A percentile compares a stretch with the other conserved stretches of the same genome.
phyloP scores from a whole-genome alignment of 2,113 vertebrate genomes.

The Xiphophorus maculatus region DNA sequence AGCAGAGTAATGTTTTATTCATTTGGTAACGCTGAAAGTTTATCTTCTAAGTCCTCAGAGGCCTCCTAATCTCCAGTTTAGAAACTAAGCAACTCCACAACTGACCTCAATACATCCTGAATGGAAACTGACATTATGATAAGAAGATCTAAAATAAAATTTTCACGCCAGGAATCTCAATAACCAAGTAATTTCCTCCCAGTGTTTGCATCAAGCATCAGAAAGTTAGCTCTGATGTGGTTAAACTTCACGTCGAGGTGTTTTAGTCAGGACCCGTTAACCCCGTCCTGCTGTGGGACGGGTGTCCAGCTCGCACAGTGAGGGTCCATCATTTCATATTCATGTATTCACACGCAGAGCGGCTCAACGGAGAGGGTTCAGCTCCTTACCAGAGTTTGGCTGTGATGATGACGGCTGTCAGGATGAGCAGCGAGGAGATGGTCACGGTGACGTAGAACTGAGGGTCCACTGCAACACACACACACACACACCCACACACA shows the following conservation, averaged over 20 bases:
- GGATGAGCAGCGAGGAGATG: constrained; percentile 83
- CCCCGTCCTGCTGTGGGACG: constrained; percentile 7
- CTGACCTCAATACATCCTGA: constrained; percentile 21
- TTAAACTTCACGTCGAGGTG: not conserved
- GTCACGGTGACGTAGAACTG: constrained; percentile 87
- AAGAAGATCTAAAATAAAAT: constrained; percentile 4
- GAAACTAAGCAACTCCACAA: constrained; percentile 1
- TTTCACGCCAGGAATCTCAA: constrained; percentile 2
- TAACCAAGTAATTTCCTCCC: not conserved
- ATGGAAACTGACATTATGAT: not conserved
- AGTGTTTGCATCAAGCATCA: not conserved
- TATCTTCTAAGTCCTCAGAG: constrained; percentile 9
- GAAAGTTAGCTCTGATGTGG: not conserved
- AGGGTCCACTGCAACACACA: constrained; percentile 82
- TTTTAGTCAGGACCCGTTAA: not conserved
- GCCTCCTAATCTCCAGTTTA: constrained; percentile 1
- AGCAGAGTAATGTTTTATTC: constrained; percentile 23
- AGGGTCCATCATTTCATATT: constrained; percentile 7
- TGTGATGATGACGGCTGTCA: constrained; percentile 80
- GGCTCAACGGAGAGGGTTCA: constrained; percentile 13
- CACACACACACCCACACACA: constrained; percentile 52
- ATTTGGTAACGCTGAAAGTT: constrained; percentile 7
- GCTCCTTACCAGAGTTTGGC: constrained; percentile 84
- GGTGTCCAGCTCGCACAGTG: constrained; percentile 14
- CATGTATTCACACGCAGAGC: not conserved